Evolutionary conservation across 2,888 invertebrate genomes (phyloP).

Genomic region (Deilephila elpenor): DNA sequence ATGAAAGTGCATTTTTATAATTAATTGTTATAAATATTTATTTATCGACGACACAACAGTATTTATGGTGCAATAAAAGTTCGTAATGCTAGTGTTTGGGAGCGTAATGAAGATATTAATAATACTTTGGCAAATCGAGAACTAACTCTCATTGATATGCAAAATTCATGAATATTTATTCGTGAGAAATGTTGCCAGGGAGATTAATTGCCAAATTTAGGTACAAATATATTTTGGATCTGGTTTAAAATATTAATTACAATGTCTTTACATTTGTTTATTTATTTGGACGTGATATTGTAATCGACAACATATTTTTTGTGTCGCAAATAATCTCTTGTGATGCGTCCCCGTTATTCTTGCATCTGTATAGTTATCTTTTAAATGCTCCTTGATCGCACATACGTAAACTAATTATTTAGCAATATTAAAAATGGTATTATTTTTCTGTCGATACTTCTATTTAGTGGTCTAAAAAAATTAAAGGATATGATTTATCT

Average conservation of each 20-base stretch:
- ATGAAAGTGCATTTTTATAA: constrained; percentile 60
- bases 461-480: too few relatives aligned
- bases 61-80: constrained; percentile 62
- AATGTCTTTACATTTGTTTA: neutral
- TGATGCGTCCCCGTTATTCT: too few relatives aligned
- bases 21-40: constrained; percentile 68
- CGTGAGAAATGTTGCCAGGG: constrained; percentile 21
- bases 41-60: constrained; percentile 62
- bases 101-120: constrained; percentile 58
- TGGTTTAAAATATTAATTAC: neutral
- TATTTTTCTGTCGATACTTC: too few relatives aligned
- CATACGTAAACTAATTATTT: too few relatives aligned
- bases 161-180: constrained; percentile 43
- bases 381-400: too few relatives aligned
- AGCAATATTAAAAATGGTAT: too few relatives aligned
- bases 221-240: neutral
- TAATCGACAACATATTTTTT: neutral
- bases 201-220: constrained; percentile 32
- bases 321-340: too few relatives aligned
- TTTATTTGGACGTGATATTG: neutral
- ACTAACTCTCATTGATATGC: constrained; percentile 45
- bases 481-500: too few relatives aligned
- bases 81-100: constrained; percentile 46
- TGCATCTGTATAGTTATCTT: too few relatives aligned
- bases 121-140: constrained; percentile 52